Evolutionary conservation across 2,888 invertebrate species (phyloP).

Genomic region (Caenorhabditis sulstoni): DNA sequence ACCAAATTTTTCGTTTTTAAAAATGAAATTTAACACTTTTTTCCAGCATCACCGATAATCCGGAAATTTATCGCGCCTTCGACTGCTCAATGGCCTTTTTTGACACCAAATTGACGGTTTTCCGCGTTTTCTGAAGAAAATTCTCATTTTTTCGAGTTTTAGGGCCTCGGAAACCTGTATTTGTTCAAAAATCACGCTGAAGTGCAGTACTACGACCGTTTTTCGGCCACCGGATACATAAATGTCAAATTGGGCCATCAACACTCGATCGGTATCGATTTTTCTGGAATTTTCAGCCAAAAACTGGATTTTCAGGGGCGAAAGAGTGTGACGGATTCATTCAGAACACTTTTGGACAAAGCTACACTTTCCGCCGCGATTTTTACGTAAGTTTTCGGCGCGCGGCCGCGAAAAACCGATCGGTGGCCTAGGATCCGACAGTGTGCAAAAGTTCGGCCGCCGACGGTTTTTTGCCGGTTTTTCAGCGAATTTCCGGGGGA

Average conservation of each 20-base stretch:
- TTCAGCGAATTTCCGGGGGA: neutral
- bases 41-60: slow-evolving; percentile 69
- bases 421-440: neutral
- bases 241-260: slow-evolving; percentile 46
- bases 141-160: neutral
- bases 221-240: slow-evolving; percentile 70
- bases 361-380: slow-evolving; percentile 63
- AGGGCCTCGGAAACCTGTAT: slow-evolving; percentile 72
- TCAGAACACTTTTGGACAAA: slow-evolving; percentile 68
- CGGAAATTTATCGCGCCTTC: slow-evolving; percentile 66
- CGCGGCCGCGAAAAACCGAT: too few species aligned
- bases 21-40: neutral
- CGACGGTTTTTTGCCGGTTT: neutral
- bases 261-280: slow-evolving; percentile 52
- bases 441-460: neutral
- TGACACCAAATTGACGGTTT: slow-evolving; percentile 68
- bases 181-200: slow-evolving; percentile 65
- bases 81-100: slow-evolving; percentile 68
- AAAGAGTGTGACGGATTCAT: slow-evolving; percentile 70
- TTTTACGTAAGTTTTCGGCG: slow-evolving; percentile 68
- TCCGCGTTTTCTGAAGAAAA: neutral
- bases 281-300: neutral
- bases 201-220: slow-evolving; percentile 68
- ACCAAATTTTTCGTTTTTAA: too few species aligned
- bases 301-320: slow-evolving; percentile 37